phyloP scores from a whole-genome alignment of 2,113 vertebrate species.

The Alethe diademata region DNA sequence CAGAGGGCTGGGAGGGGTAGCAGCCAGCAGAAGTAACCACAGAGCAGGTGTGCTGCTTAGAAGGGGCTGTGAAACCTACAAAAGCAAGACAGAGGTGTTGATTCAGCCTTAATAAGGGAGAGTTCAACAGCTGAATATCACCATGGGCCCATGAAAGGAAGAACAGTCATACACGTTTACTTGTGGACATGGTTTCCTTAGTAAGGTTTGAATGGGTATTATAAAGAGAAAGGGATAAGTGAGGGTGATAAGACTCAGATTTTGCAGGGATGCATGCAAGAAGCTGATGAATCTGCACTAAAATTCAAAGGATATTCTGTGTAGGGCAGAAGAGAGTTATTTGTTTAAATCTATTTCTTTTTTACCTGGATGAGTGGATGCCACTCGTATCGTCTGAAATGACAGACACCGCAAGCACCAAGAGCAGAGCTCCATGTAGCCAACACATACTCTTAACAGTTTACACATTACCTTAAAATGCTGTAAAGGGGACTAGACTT shows the following conservation, averaged over 20 bases:
- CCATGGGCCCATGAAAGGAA: neutral
- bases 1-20: neutral
- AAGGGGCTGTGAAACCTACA: neutral
- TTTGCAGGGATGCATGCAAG: neutral
- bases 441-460: neutral
- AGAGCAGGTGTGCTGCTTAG: neutral
- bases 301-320: neutral
- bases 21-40: neutral
- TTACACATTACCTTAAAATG: neutral
- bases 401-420: neutral
- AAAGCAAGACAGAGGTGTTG: neutral
- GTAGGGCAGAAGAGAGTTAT: neutral
- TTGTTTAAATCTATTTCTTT: neutral
- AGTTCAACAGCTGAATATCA: neutral
- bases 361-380: neutral
- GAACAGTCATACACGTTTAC: fast-evolving
- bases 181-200: neutral
- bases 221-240: neutral
- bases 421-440: neutral
- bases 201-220: neutral
- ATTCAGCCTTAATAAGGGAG: neutral
- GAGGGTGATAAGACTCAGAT: neutral
- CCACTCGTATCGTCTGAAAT: neutral
- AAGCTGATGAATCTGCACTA: neutral
- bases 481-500: neutral